phyloP scores from a whole-genome alignment of 2,797 vertebrate species.

The Pseudopleuronectes americanus region DNA sequence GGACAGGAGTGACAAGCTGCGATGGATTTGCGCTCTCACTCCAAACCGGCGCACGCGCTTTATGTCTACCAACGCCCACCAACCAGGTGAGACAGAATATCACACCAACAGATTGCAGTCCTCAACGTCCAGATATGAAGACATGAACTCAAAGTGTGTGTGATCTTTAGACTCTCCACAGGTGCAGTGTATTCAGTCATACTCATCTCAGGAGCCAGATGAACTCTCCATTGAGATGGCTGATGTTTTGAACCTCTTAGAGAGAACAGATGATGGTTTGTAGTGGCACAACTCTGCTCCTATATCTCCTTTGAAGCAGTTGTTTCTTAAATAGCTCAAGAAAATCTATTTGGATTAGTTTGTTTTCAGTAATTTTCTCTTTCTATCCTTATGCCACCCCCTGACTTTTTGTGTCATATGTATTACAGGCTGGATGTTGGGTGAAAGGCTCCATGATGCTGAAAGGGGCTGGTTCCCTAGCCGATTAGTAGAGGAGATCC shows the following conservation, averaged over 20 bases:
- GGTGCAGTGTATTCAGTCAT: conserved; percentile 96
- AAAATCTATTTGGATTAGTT: too few relatives aligned
- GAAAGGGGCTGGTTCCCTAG: conserved; percentile 97
- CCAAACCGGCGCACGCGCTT: conserved; percentile 94
- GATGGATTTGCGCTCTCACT: conserved; percentile 94
- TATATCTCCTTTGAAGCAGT: not conserved
- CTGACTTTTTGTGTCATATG: not conserved
- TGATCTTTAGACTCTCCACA: conserved; percentile 89
- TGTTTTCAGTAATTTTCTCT: not conserved
- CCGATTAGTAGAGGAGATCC: conserved; percentile 92
- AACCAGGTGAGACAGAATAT: conserved; percentile 84
- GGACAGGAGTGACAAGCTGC: conserved; percentile 93
- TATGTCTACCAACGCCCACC: conserved; percentile 89
- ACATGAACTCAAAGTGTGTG: conserved; percentile 14
- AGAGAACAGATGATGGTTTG: conserved; percentile 92
- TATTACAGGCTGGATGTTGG: conserved; percentile 93
- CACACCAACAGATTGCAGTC: not conserved
- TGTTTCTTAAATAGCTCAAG: not conserved
- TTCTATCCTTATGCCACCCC: not conserved
- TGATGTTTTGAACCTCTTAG: conserved; percentile 92
- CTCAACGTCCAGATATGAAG: not conserved
- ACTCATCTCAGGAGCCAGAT: conserved; percentile 93
- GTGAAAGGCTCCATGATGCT: conserved; percentile 93
- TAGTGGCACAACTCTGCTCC: not conserved
- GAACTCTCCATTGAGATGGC: conserved; percentile 96